Evolutionary conservation across 2,888 invertebrate genomes (phyloP).

Genomic region (Trachelus iudaicus): DNA sequence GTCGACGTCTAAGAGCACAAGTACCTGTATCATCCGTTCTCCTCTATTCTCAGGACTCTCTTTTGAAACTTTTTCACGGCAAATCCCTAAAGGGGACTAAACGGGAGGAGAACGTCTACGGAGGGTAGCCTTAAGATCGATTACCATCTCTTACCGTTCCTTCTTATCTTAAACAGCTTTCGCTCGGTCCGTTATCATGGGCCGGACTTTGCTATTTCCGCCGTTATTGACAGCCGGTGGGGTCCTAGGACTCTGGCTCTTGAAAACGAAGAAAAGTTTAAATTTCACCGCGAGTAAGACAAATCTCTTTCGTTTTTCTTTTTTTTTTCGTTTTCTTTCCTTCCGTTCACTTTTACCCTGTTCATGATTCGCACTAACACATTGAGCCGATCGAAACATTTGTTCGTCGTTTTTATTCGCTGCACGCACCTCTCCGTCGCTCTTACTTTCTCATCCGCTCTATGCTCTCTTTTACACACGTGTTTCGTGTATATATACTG

Average conservation of each 20-base stretch:
- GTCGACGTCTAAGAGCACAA: constrained; percentile 9
- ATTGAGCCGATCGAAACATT: not conserved
- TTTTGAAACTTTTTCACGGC: constrained; percentile 29
- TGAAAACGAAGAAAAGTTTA: not conserved
- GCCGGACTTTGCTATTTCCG: constrained; percentile 27
- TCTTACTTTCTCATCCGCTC: not conserved
- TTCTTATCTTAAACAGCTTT: constrained; percentile 2
- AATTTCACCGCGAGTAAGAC: not conserved
- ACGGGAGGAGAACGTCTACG: constrained; percentile 17
- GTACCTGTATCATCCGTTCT: constrained; percentile 28
- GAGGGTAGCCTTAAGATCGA: not conserved
- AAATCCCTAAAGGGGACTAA: constrained; percentile 29
- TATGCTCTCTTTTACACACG: not conserved
- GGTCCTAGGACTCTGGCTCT: not conserved
- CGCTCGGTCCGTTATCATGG: constrained; percentile 20
- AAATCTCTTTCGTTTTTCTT: not conserved
- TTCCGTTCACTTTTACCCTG: not conserved
- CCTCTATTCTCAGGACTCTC: constrained; percentile 29
- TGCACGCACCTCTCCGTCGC: not conserved
- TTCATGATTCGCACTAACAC: not conserved
- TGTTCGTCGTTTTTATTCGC: not conserved
- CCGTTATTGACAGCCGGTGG: constrained; percentile 18
- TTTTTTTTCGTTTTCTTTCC: not conserved
- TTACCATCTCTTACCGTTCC: constrained; percentile 2
- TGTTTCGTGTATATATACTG: not conserved